phyloP scores from a whole-genome alignment of 2,797 vertebrate species.

The Acridotheres tristis region DNA sequence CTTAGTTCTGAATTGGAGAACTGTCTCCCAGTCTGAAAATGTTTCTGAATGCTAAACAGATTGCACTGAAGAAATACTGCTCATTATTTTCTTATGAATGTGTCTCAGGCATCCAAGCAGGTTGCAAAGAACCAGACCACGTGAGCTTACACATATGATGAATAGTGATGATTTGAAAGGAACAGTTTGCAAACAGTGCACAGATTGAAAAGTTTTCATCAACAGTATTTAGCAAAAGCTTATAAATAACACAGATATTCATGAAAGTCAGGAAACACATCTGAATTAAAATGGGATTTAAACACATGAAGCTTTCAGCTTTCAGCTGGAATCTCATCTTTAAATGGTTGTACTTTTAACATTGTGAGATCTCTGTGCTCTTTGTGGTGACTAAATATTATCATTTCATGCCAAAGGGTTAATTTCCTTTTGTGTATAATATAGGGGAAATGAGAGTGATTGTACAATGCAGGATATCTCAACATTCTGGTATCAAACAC shows the following conservation, averaged over 20 bases:
- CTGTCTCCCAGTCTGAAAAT: neutral
- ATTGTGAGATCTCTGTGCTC: neutral
- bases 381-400: neutral
- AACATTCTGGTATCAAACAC: neutral
- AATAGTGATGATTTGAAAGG: constrained; percentile 45
- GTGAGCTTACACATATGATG: constrained; percentile 28
- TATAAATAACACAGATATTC: constrained; percentile 37
- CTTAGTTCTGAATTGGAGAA: neutral
- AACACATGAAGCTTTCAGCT: neutral
- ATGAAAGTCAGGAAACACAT: neutral
- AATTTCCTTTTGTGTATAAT: neutral
- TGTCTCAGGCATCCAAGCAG: neutral
- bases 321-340: neutral
- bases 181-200: constrained; percentile 48
- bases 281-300: constrained; percentile 7
- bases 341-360: neutral
- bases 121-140: neutral
- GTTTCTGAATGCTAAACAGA: constrained; percentile 42
- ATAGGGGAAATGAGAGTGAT: neutral
- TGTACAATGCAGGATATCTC: neutral
- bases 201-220: constrained; percentile 53
- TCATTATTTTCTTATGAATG: constrained; percentile 31
- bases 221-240: neutral
- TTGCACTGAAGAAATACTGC: neutral
- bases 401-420: neutral